phyloP scores from a whole-genome alignment of 1,140 invertebrate species.

The Chymomyza costata region DNA sequence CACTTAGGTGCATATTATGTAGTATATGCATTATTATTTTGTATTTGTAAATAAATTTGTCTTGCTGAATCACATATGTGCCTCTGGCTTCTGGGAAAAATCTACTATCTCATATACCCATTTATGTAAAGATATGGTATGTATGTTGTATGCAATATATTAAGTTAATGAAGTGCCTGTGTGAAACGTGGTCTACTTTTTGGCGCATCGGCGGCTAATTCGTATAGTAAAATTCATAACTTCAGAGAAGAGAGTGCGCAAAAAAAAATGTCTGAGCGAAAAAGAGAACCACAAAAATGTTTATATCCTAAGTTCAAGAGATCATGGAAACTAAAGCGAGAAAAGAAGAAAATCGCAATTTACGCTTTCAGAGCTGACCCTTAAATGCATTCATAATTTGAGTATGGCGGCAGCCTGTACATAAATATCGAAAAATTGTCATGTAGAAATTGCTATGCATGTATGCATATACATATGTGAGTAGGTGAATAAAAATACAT shows the following conservation, averaged over 20 bases:
- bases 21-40: too few relatives aligned
- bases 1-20: too few relatives aligned
- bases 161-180: background rate
- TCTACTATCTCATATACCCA: too few relatives aligned
- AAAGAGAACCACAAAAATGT: constrained; percentile 15
- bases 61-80: too few relatives aligned
- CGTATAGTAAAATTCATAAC: constrained; percentile 22
- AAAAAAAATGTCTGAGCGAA: constrained; percentile 24
- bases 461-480: constrained; percentile 8
- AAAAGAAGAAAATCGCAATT: constrained; percentile 45
- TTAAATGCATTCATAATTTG: constrained; percentile 71
- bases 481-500: too few relatives aligned
- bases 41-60: too few relatives aligned
- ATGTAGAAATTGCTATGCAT: constrained; percentile 53
- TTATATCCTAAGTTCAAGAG: constrained; percentile 32
- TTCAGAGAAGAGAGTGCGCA: constrained; percentile 21
- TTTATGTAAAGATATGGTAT: too few relatives aligned
- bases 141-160: too few relatives aligned
- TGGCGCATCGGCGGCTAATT: constrained; percentile 2
- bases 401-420: constrained; percentile 65
- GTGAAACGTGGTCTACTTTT: constrained; percentile 21
- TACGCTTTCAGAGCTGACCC: constrained; percentile 47
- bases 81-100: too few relatives aligned
- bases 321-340: constrained; percentile 26
- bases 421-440: constrained; percentile 71